Base-by-base conservation (phyloP, 2,113 vertebrate genomes). In the Anguilla rostrata region DNA sequence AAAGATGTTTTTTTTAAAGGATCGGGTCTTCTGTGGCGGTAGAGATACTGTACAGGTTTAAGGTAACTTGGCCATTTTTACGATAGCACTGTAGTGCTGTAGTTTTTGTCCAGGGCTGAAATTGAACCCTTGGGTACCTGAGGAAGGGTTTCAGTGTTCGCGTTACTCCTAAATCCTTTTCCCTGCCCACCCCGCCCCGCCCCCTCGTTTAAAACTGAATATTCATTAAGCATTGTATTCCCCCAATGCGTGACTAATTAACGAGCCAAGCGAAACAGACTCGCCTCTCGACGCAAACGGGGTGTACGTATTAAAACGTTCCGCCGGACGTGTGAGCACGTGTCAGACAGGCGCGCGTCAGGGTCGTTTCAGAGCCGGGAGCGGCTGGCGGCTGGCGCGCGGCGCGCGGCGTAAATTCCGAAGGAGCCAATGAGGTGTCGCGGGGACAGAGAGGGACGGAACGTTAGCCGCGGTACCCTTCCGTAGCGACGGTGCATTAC, bases 231-330 rank as follows among this genome's bases (percentile, higher is more conserved):
- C 87, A 49, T 83, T 39, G 43, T 79, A 43, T 78, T 84, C 86
- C 85, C 53, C 49, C 78, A 86, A 86, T 60, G 14, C 60, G 85
- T 87, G 49, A 83, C 40, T 87, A 89, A 85, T 85, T 86, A 85
- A 87, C 56, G 60, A 82, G 83, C 39, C 81, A 41, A 49, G 82
- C 63, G 80, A 49, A 83, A 88, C 78, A 87, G 85, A 20, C 63
- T 66, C 20, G 22, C 79, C 46, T 85, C 83, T 75, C 75, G 57
- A 80, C 39, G 56, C 29, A 88, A 75, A 84, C 87, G 83, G 79
- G 79, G 20, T 88, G 91, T 89, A 81, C 34, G 34, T 90, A 91
- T 89, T 89, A 84, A 88, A 88, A 88, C 87, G 87, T 86, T 75
- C 53, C 86, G 82, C 63, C 84, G 79, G 8, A 12, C 57, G 34